Evolutionary conservation across 2,888 invertebrate species (phyloP).

Genomic region (Agriotes lineatus): DNA sequence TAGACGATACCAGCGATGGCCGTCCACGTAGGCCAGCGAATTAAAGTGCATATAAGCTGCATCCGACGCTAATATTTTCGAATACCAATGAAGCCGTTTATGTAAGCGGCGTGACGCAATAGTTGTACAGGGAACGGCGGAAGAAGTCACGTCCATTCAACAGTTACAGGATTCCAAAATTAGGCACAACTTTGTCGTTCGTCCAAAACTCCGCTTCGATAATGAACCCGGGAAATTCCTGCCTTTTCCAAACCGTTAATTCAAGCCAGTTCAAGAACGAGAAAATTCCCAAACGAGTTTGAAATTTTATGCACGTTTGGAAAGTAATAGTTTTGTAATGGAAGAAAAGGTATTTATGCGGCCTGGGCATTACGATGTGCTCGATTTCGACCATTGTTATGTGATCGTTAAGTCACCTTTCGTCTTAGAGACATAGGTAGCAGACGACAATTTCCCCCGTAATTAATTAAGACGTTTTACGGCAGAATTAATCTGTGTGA

Average conservation of each 20-base stretch:
- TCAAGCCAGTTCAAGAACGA: not conserved
- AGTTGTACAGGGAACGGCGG: slow-evolving; percentile 7
- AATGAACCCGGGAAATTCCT: too few relatives aligned
- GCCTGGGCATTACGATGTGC: not conserved
- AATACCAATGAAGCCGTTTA: slow-evolving; percentile 32
- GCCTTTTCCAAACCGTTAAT: too few relatives aligned
- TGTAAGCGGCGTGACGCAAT: slow-evolving; percentile 31
- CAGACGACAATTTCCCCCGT: not conserved
- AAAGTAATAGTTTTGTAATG: slow-evolving; percentile 32
- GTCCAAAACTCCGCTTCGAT: too few relatives aligned
- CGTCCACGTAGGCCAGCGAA: slow-evolving; percentile 24
- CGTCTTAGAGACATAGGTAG: not conserved
- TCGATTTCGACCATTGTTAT: too few relatives aligned
- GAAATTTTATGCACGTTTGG: slow-evolving; percentile 27
- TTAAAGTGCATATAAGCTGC: slow-evolving; percentile 38
- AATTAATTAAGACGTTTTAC: too few relatives aligned
- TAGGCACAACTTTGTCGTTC: not conserved
- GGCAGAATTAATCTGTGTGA: not conserved
- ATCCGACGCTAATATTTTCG: slow-evolving; percentile 30
- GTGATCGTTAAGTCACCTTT: not conserved
- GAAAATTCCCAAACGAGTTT: not conserved
- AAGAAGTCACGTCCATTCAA: slow-evolving; percentile 25
- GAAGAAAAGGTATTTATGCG: slow-evolving; percentile 8
- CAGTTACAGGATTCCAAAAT: slow-evolving; percentile 36
- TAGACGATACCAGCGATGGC: slow-evolving; percentile 18